Conservation (phyloP, 2,113 vertebrate species). For the Oreochromis tanganicae region DNA sequence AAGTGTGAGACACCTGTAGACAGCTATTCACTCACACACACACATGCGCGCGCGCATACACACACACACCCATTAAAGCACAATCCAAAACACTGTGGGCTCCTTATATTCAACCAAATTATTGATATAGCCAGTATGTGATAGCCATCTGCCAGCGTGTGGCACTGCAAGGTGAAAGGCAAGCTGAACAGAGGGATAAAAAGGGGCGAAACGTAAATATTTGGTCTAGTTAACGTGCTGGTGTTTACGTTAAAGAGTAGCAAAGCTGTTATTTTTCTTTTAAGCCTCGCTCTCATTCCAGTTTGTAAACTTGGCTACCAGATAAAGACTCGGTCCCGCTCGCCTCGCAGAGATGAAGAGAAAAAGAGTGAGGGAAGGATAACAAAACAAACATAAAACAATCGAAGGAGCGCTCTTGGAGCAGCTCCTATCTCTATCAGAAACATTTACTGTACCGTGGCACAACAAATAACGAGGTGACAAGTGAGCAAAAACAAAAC, state of each 20-base stretch:
- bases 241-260: constrained; percentile 75
- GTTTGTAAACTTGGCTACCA: constrained; percentile 78
- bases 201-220: constrained; percentile 74
- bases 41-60: background rate
- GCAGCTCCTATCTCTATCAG: constrained; percentile 63
- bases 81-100: background rate
- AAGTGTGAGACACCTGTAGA: background rate
- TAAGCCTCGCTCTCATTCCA: constrained; percentile 62
- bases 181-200: constrained; percentile 46
- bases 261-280: constrained; percentile 69
- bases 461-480: constrained; percentile 71
- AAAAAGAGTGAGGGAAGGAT: constrained; percentile 49
- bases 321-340: constrained; percentile 63
- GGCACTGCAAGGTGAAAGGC: constrained; percentile 22
- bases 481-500: constrained; percentile 63
- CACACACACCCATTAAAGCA: background rate
- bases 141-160: constrained; percentile 61
- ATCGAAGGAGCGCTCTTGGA: constrained; percentile 28
- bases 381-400: constrained; percentile 67
- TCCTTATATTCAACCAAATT: constrained; percentile 9
- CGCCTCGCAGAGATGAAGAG: constrained; percentile 34
- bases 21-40: background rate
- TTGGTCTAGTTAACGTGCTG: constrained; percentile 69
- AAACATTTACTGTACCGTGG: constrained; percentile 68
- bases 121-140: constrained; percentile 47